Percentiles rank a stretch among this genome's conserved stretches.
Conservation (phyloP, 2,797 vertebrate genomes). For the Aeoliscus strigatus region DNA sequence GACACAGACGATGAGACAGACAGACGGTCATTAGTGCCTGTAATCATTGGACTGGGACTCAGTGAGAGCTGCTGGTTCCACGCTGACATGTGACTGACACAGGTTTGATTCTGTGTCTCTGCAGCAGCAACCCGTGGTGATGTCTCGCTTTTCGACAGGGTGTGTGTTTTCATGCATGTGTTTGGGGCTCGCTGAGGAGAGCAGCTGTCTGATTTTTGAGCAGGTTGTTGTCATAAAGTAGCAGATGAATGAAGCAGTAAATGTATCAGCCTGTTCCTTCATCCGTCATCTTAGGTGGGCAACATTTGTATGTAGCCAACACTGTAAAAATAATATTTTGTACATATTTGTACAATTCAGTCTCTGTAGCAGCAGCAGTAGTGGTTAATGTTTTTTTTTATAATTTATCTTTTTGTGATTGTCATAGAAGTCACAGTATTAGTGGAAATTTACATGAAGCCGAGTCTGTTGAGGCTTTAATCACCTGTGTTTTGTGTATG, state of each 20-base stretch:
- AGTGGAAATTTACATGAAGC: no score
- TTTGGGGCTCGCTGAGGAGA: constrained; percentile 31
- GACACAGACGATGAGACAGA: constrained; percentile 6
- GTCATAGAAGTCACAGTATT: no score
- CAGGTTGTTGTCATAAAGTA: constrained; percentile 51
- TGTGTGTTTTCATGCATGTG: constrained; percentile 6
- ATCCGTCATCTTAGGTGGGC: constrained; percentile 1
- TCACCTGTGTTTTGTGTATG: no score
- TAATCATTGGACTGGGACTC: no score
- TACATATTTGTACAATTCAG: no score
- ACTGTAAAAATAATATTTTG: no score
- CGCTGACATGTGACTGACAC: constrained; percentile 31
- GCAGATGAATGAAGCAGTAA: constrained; percentile 36
- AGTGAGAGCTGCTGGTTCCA: constrained; percentile 21
- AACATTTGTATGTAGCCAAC: not conserved
- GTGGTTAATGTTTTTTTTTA: no score
- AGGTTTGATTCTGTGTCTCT: constrained; percentile 19
- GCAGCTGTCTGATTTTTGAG: constrained; percentile 42
- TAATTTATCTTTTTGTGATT: no score
- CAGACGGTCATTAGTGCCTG: no score
- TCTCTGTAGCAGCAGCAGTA: no score
- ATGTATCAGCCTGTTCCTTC: constrained; percentile 35
- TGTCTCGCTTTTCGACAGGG: constrained; percentile 13
- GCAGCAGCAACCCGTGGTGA: constrained; percentile 19
- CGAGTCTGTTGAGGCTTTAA: no score